Conservation (phyloP, 2,888 invertebrate genomes). For the Ochropacha duplaris region DNA sequence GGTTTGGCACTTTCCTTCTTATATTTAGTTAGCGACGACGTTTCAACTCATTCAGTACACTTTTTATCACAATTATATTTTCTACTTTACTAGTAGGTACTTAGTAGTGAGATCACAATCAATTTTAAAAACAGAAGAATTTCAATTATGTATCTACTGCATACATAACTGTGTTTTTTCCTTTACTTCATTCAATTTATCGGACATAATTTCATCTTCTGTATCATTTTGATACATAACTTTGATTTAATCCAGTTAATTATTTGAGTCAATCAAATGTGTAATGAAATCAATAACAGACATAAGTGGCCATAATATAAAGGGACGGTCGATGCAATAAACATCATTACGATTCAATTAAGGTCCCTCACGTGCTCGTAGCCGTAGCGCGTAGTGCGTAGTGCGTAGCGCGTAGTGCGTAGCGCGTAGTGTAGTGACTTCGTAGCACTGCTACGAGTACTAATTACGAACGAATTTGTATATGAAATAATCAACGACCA, state of each 20-base stretch:
- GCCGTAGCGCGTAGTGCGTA: slow-evolving; percentile 25
- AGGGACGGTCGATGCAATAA: slow-evolving; percentile 14
- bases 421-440: slow-evolving; percentile 34
- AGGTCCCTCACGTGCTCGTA: slow-evolving; percentile 27
- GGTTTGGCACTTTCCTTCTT: too few species aligned
- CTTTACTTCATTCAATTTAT: not conserved
- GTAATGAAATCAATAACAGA: slow-evolving; percentile 2
- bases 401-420: slow-evolving; percentile 29
- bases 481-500: not conserved
- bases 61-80: not conserved
- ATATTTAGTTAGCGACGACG: too few species aligned
- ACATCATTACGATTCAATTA: slow-evolving; percentile 25
- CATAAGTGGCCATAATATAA: slow-evolving; percentile 4
- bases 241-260: not conserved
- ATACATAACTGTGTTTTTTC: too few species aligned
- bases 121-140: too few species aligned
- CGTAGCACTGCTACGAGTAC: slow-evolving; percentile 28
- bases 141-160: too few species aligned
- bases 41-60: not conserved
- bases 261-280: slow-evolving; percentile 8
- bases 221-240: not conserved
- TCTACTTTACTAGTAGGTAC: too few species aligned
- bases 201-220: too few species aligned
- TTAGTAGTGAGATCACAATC: too few species aligned
- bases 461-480: slow-evolving; percentile 3